Conservation (phyloP, 2,797 vertebrate genomes). For the Falco concolor region DNA sequence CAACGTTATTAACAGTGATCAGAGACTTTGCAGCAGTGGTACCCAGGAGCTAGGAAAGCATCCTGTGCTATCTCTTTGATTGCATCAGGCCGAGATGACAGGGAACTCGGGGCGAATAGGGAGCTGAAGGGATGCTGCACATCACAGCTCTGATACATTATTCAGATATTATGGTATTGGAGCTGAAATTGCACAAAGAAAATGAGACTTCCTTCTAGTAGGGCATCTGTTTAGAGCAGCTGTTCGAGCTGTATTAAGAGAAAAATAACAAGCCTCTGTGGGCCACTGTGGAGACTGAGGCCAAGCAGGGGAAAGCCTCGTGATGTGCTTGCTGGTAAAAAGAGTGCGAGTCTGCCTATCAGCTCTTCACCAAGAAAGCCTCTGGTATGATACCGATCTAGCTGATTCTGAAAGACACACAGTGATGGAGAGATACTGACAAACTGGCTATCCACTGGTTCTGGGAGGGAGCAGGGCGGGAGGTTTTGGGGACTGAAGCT, state of each 20-base stretch:
- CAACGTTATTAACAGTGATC: neutral
- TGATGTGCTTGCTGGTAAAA: neutral
- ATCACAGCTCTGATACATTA: neutral
- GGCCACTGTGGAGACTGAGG: fast-evolving
- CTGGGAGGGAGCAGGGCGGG: neutral
- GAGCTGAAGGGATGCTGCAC: neutral
- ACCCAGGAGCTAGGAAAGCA: neutral
- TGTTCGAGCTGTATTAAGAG: neutral
- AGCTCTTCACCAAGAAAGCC: neutral
- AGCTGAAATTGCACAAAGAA: neutral
- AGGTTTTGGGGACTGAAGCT: neutral
- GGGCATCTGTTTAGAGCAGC: neutral
- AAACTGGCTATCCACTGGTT: neutral
- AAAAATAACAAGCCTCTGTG: neutral
- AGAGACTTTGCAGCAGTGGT: neutral
- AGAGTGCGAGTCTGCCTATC: neutral
- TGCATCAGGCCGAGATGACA: neutral
- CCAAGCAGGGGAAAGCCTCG: neutral
- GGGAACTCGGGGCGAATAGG: neutral
- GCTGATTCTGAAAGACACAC: neutral
- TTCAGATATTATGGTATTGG: fast-evolving
- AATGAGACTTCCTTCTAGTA: neutral
- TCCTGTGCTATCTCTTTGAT: neutral
- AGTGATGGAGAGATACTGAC: too few relatives aligned
- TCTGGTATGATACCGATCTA: neutral